Evolutionary conservation across 2,888 invertebrate genomes (phyloP).

Genomic region (Seladonia tumulorum): DNA sequence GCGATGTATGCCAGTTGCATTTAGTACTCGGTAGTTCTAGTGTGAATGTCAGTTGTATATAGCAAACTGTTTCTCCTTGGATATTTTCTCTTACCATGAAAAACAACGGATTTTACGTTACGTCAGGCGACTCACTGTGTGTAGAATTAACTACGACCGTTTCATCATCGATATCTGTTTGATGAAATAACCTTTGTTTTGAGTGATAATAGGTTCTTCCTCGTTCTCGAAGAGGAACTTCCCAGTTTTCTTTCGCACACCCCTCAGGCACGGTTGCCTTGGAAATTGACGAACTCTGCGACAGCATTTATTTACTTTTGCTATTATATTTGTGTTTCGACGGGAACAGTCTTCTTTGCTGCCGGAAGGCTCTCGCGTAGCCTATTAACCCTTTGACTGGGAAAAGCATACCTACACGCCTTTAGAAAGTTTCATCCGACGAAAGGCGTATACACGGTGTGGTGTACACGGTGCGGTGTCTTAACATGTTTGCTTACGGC

Average conservation of each 20-base stretch:
- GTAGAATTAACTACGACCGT: neutral
- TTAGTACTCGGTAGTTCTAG: too few species aligned
- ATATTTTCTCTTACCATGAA: neutral
- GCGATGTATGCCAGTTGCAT: too few species aligned
- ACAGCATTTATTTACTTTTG: neutral
- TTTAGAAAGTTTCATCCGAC: constrained; percentile 21
- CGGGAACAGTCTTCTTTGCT: neutral
- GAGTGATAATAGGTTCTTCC: neutral
- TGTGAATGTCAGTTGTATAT: too few species aligned
- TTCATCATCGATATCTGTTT: neutral
- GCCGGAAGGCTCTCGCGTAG: constrained; percentile 7
- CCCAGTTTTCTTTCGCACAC: neutral
- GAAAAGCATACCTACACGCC: constrained; percentile 17
- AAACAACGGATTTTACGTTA: neutral
- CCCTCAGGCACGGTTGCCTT: neutral
- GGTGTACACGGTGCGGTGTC: neutral
- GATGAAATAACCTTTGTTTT: neutral
- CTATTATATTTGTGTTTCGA: neutral
- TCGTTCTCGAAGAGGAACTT: neutral
- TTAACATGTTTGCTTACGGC: neutral
- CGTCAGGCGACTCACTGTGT: neutral
- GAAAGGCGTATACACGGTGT: constrained; percentile 11
- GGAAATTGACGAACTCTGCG: neutral
- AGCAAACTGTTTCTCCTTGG: neutral
- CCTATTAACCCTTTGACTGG: constrained; percentile 14